phyloP scores from a whole-genome alignment of 2,113 vertebrate genomes.

The Phocoena sinus region DNA sequence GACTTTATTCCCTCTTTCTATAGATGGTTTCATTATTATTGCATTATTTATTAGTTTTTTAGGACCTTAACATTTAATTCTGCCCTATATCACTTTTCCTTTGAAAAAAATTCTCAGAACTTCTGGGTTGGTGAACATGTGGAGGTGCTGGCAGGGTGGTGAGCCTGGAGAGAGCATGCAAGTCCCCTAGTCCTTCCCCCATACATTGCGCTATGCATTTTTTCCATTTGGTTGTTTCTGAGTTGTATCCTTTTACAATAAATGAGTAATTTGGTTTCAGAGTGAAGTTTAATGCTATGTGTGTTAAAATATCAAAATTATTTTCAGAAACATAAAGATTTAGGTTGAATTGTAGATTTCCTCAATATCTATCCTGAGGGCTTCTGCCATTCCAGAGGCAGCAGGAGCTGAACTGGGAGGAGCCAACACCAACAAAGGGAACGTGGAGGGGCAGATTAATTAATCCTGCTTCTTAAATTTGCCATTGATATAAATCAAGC shows the following conservation, averaged over 20 bases:
- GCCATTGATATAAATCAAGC: slow-evolving; percentile 85
- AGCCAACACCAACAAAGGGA: not conserved
- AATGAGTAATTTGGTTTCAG: not conserved
- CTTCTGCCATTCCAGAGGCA: not conserved
- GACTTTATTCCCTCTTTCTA: not conserved
- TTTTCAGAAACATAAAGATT: not conserved
- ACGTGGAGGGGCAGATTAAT: slow-evolving; percentile 62
- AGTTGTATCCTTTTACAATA: not conserved
- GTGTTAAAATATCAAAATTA: not conserved
- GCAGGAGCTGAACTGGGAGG: not conserved
- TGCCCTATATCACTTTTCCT: not conserved
- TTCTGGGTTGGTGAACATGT: not conserved
- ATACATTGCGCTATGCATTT: not conserved
- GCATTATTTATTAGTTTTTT: not conserved
- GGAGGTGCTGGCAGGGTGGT: not conserved
- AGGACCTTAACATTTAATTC: not conserved
- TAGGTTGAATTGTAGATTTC: not conserved
- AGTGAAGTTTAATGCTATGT: not conserved
- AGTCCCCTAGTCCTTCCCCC: not conserved
- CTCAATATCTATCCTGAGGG: not conserved
- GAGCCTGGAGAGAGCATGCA: not conserved
- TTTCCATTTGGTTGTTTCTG: not conserved
- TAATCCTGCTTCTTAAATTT: slow-evolving; percentile 87
- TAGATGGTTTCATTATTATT: not conserved
- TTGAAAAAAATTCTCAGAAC: not conserved